Evolutionary conservation across 2,888 invertebrate genomes (phyloP).

Genomic region (Punctoribates punctum): DNA sequence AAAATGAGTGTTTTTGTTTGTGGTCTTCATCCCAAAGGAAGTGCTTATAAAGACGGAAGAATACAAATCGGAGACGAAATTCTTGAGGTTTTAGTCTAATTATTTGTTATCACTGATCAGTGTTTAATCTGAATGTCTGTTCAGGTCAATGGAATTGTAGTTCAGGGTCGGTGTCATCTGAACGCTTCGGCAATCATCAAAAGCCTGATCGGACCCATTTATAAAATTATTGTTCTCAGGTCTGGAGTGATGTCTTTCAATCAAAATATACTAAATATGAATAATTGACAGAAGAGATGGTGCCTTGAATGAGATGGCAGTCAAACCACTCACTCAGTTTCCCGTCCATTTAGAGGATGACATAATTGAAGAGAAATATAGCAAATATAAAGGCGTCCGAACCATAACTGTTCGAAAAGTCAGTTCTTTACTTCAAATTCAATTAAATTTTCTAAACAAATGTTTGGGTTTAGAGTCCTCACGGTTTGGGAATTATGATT

Average conservation of each 20-base stretch:
- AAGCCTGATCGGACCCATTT: slow-evolving; percentile 72
- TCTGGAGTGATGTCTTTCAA: slow-evolving; percentile 52
- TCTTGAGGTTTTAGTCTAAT: slow-evolving; percentile 66
- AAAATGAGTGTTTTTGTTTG: slow-evolving; percentile 96
- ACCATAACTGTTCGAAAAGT: slow-evolving; percentile 81
- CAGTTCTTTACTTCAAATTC: slow-evolving; percentile 50
- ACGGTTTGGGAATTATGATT: slow-evolving; percentile 87
- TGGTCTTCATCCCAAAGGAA: slow-evolving; percentile 84
- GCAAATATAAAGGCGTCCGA: slow-evolving; percentile 71
- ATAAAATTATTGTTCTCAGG: slow-evolving; percentile 83
- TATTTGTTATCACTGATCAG: slow-evolving; percentile 5
- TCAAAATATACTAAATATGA: not conserved
- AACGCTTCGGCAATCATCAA: slow-evolving; percentile 96
- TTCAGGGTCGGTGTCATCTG: slow-evolving; percentile 90
- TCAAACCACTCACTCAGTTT: slow-evolving; percentile 80
- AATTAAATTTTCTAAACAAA: not conserved
- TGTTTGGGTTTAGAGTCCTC: slow-evolving; percentile 61
- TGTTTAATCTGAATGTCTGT: not conserved
- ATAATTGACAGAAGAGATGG: slow-evolving; percentile 62
- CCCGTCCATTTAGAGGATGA: slow-evolving; percentile 58
- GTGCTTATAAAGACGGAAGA: slow-evolving; percentile 68
- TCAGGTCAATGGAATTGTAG: slow-evolving; percentile 87
- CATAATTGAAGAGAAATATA: slow-evolving; percentile 64
- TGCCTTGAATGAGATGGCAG: slow-evolving; percentile 76
- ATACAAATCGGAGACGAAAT: slow-evolving; percentile 91